Percentiles rank a stretch among this genome's conserved stretches.
Conservation (phyloP, 1,140 invertebrate genomes). For the Acyrthosiphon pisum region DNA sequence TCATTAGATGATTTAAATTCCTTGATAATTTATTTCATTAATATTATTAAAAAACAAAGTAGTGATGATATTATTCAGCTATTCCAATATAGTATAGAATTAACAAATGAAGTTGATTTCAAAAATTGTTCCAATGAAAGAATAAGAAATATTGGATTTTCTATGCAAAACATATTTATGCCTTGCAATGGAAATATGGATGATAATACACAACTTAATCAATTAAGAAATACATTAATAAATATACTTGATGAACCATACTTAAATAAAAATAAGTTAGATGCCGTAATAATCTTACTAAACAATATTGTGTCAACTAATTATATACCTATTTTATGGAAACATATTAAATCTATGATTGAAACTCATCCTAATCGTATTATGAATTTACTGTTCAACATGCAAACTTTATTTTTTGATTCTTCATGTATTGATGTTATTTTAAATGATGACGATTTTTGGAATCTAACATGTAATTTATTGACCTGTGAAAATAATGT, state of each 20-base stretch:
- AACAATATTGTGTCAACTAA: slow-evolving; percentile 25
- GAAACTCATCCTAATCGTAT: slow-evolving; percentile 25
- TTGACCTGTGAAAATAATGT: slow-evolving; percentile 37
- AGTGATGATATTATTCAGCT: not conserved
- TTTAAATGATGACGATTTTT: slow-evolving; percentile 43
- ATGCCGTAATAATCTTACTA: not conserved
- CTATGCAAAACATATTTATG: slow-evolving; percentile 9
- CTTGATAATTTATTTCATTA: not conserved
- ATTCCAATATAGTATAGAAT: slow-evolving; percentile 21
- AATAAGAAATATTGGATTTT: slow-evolving; percentile 37
- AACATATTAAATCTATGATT: slow-evolving; percentile 31
- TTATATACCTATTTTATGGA: slow-evolving; percentile 22
- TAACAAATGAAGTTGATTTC: slow-evolving; percentile 22
- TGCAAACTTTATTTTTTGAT: slow-evolving; percentile 42
- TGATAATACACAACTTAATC: not conserved
- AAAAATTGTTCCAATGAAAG: slow-evolving; percentile 26
- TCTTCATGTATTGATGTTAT: not conserved
- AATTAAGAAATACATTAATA: slow-evolving; percentile 28
- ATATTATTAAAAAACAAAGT: slow-evolving; percentile 14
- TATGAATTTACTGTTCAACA: slow-evolving; percentile 22
- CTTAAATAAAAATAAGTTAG: slow-evolving; percentile 19
- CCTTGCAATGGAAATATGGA: not conserved
- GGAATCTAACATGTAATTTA: slow-evolving; percentile 24
- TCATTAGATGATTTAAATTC: slow-evolving; percentile 29
- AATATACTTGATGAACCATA: slow-evolving; percentile 37